Evolutionary conservation across 64 coral and sea anemone species (phyloP), one percentile per base, ranked within the genome.

Genomic region (Montipora efflorescens): DNA sequence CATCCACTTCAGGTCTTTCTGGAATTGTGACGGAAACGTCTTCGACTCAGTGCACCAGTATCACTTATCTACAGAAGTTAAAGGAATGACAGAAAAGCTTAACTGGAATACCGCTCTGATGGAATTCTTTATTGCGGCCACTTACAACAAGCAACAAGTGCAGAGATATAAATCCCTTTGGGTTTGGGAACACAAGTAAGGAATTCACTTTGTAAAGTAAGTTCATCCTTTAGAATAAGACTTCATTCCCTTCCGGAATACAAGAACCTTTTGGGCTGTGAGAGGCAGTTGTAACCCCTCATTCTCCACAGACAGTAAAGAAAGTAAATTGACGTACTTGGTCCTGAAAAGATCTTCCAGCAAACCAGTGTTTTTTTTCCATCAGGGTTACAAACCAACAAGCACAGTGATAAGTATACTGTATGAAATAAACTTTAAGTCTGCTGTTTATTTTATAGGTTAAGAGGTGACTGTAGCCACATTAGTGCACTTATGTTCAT

Each of bases 151-250:
- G 28, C 61, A 89, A 76, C 76, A 59, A 57, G n/a, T 94, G 48
- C 48, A 47, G 36, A 94, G 82, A 49, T 94, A 82, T 48, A 94
- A 94, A 47, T 89, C 92, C 18, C 86, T 94, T 19, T 79, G 93
- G 76, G 66, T 64, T 12, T 95, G 88, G 88, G 53, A 95, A 43
- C 93, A 95, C 76, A 78, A 89, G 50, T 21, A 89, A 61, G 93
- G 93, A 47, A 77, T 95, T 72, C 93, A 90, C 74, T 90, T 87
- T 16, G 47, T 90, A 18, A 90, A 70, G 87, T 90, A 64, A 83
- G 80, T 58, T 46, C 21, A 0, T 36, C 36, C 36, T 36, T 36
- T 36, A 36, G 36, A 36, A 59, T 7, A 61, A 21, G 3, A 47
- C 21, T 59, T 62, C 59, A 12, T 12, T 64, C 62, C 68, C 75